Conservation (phyloP, 1,140 invertebrate species). For the Conus ventricosus region DNA sequence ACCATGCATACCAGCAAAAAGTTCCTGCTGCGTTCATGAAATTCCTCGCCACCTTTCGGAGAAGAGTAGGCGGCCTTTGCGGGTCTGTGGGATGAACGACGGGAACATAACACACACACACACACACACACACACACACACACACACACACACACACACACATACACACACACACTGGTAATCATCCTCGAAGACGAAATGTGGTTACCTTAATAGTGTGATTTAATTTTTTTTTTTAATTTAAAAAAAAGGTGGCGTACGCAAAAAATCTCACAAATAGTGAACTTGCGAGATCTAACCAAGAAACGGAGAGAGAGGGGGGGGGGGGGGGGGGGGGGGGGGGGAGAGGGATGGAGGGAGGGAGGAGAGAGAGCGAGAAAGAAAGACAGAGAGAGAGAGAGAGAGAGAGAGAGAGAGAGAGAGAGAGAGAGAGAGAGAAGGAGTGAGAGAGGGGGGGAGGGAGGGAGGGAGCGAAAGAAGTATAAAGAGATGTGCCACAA, state of each 20-base stretch:
- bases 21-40: too few species aligned
- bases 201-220: too few species aligned
- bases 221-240: too few species aligned
- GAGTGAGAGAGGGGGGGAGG: background rate
- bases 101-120: too few species aligned
- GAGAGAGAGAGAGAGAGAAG: conserved; percentile 13
- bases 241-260: too few species aligned
- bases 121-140: background rate
- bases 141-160: background rate
- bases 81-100: too few species aligned
- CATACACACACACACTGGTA: background rate
- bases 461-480: background rate
- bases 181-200: too few species aligned
- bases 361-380: background rate
- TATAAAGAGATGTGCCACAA: background rate
- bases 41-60: too few species aligned
- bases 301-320: background rate
- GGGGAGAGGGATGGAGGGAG: background rate
- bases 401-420: background rate
- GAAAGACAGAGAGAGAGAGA: conserved; percentile 7
- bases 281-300: too few species aligned
- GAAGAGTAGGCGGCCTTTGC: too few species aligned
- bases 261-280: too few species aligned
- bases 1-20: too few species aligned
- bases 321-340: background rate